Evolutionary conservation across 2,113 vertebrate genomes (phyloP).

Genomic region (Heteronetta atricapilla): DNA sequence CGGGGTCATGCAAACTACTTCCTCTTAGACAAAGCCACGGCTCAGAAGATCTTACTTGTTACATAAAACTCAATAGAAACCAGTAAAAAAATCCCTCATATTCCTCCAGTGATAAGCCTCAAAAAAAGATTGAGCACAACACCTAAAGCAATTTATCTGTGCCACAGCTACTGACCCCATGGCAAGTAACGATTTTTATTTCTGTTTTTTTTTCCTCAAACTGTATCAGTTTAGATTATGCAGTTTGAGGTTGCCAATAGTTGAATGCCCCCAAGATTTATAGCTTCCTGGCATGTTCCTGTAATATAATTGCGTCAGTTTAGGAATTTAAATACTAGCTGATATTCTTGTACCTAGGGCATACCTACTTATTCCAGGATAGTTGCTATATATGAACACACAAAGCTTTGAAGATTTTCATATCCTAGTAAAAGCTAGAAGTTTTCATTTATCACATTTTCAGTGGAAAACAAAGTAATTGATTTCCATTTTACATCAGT

Average conservation of each 20-base stretch:
- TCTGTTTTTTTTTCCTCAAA: neutral
- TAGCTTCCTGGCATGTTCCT: neutral
- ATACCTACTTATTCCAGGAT: neutral
- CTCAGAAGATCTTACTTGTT: neutral
- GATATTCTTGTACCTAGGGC: neutral
- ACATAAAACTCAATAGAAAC: neutral
- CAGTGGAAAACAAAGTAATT: neutral
- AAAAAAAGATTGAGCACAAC: neutral
- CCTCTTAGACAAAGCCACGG: neutral
- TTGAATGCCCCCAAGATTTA: neutral
- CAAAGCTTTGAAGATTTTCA: neutral
- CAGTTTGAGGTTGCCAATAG: neutral
- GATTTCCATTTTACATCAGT: neutral
- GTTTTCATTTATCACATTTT: neutral
- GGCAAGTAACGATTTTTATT: neutral
- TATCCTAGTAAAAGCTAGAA: neutral
- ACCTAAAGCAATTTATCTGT: neutral
- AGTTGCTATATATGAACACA: neutral
- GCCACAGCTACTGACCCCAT: neutral
- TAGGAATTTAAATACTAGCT: neutral
- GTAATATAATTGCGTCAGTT: neutral
- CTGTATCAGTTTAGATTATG: neutral
- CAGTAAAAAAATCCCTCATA: neutral
- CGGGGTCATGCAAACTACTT: rapidly evolving
- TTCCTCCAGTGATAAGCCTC: neutral